Evolutionary conservation across 2,113 vertebrate species (phyloP).

Genomic region (Toxostoma redivivum): DNA sequence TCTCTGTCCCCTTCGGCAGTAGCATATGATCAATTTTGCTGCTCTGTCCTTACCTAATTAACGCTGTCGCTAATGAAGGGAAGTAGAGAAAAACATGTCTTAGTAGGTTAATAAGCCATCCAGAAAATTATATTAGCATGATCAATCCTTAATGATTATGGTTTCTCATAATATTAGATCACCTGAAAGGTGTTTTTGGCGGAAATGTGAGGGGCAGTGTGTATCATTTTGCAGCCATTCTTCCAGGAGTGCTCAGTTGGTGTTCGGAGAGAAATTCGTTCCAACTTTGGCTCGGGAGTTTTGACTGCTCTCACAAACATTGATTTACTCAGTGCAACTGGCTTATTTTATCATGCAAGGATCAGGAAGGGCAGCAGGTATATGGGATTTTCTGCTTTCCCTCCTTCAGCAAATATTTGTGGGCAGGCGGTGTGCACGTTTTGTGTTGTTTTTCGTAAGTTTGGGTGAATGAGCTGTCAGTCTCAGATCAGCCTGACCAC

Average conservation of each 20-base stretch:
- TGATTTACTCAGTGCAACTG: not conserved
- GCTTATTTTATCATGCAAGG: not conserved
- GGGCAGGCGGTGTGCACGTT: not conserved
- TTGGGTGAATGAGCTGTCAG: constrained; percentile 20
- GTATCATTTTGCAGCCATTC: not conserved
- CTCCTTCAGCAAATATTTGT: not conserved
- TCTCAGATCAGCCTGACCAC: constrained; percentile 30
- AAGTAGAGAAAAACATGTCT: constrained; percentile 71
- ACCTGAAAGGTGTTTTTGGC: constrained; percentile 57
- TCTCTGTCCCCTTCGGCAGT: constrained; percentile 21
- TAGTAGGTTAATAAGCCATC: constrained; percentile 75
- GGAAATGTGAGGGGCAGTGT: constrained; percentile 25
- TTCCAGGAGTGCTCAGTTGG: constrained; percentile 16
- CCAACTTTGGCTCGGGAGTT: constrained; percentile 7
- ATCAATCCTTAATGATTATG: constrained; percentile 72
- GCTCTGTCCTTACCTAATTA: constrained; percentile 69
- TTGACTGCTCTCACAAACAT: not conserved
- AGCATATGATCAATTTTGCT: constrained; percentile 65
- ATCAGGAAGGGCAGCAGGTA: not conserved
- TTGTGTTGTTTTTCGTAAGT: constrained; percentile 27
- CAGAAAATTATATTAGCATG: constrained; percentile 73
- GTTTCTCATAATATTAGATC: constrained; percentile 67
- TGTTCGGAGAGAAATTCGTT: constrained; percentile 26
- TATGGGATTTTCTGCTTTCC: constrained; percentile 7
- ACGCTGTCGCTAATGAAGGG: constrained; percentile 68